Evolutionary conservation across 2,113 vertebrate species (phyloP).

Genomic region (Pelvicachromis taeniatus): DNA sequence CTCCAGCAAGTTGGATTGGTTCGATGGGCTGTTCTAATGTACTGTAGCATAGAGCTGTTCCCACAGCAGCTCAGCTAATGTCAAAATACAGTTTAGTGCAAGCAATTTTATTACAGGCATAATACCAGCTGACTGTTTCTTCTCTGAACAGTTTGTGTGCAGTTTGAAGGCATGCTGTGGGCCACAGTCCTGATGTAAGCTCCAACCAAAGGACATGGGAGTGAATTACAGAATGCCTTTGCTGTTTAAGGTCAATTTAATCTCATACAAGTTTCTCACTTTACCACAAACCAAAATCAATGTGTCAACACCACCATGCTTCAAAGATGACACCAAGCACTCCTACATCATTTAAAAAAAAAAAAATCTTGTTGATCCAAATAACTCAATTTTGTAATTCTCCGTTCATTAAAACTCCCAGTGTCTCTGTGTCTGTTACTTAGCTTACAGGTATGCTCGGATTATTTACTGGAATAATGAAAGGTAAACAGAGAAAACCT

Average conservation of each 20-base stretch:
- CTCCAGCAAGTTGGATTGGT: not conserved
- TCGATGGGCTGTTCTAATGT: not conserved
- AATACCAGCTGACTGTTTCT: not conserved
- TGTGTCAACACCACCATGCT: accelerated
- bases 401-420: too few relatives aligned
- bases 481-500: not conserved
- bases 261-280: not conserved
- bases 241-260: not conserved
- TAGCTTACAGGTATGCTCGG: too few relatives aligned
- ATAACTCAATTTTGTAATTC: too few relatives aligned
- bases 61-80: not conserved
- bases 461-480: not conserved
- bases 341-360: too few relatives aligned
- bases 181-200: not conserved
- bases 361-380: too few relatives aligned
- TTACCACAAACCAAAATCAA: not conserved
- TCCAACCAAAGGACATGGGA: not conserved
- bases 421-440: too few relatives aligned
- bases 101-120: not conserved
- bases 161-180: not conserved
- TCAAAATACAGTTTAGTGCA: not conserved
- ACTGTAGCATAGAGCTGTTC: not conserved
- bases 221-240: not conserved
- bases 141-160: not conserved
- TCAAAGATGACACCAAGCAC: too few relatives aligned